phyloP scores from a whole-genome alignment of 2,113 vertebrate genomes.

The Dissostichus mawsoni region DNA sequence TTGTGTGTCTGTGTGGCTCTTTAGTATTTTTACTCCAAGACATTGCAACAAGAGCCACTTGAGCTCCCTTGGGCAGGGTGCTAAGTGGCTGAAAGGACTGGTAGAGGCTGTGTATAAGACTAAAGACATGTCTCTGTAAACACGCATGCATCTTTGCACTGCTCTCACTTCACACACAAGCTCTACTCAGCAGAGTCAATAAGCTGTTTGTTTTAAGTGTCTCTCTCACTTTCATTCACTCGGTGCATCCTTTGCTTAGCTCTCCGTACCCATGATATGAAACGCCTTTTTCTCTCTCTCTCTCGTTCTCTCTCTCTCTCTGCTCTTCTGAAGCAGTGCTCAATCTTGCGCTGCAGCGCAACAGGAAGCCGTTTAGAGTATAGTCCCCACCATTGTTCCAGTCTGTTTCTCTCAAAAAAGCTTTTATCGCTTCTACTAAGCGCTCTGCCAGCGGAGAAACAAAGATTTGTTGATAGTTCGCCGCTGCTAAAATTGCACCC shows the following conservation, averaged over 20 bases:
- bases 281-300: constrained; percentile 36
- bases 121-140: constrained; percentile 65
- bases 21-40: constrained; percentile 64
- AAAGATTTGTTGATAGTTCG: constrained; percentile 77
- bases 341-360: constrained; percentile 68
- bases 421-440: constrained; percentile 74
- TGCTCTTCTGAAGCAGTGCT: constrained; percentile 63
- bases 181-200: constrained; percentile 66
- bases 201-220: constrained; percentile 72
- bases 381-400: constrained; percentile 73
- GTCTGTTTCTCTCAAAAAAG: constrained; percentile 73
- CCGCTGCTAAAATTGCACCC: constrained; percentile 68
- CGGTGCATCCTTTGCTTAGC: constrained; percentile 48
- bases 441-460: constrained; percentile 65
- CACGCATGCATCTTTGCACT: constrained; percentile 61
- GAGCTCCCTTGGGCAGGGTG: constrained; percentile 58
- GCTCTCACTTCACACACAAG: constrained; percentile 63
- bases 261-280: constrained; percentile 54
- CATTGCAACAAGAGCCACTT: constrained; percentile 53
- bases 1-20: constrained; percentile 28
- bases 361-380: constrained; percentile 79
- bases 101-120: constrained; percentile 59
- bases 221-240: constrained; percentile 69
- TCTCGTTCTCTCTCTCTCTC: constrained; percentile 28
- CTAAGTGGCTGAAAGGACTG: constrained; percentile 65